Base-by-base conservation (phyloP, 2,888 invertebrate species). In the Eremobia ochroleuca region DNA sequence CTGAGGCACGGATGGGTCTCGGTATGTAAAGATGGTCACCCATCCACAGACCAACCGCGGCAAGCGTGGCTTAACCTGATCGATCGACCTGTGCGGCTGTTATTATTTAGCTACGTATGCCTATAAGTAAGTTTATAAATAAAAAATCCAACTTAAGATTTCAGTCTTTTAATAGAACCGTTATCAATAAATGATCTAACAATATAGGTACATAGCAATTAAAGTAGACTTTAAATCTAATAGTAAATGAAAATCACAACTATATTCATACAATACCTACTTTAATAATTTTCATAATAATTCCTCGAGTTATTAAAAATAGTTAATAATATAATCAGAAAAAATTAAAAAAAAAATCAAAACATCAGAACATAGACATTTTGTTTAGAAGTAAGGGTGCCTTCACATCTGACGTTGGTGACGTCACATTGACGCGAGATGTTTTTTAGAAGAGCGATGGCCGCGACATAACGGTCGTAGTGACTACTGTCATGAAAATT, bases 121-220 rank as follows among this genome's bases (percentile, higher is more conserved):
- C 43, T 43, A 11, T 40, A 40, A 15, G 4, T 15, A 43, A 43
- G 15, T 2, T 43, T 21, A 34, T 34, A 62, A 81, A 81, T 61
- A 61, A 82, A 79, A 81, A 59, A 13, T 4, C 13, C 25, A 31
- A 75, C 68, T 21, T 73, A 90, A 92, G 92, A 94, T 96, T 95
- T 96, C 96, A 96, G 96, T 96, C 96, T 96, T 96, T 96, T 96
- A 96, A 94, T 96, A 95, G 94, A 96, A 96, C 94, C 94, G 93
- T 94, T 93, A 92, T 90, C 85, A 93, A 88, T 92, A 94, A 94
- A 92, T 93, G 87, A 94, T 93, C 94, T 95, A 96, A 95, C 94
- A 93, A 92, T 93, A 89, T 90, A 91, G 88, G 90, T 92, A 93
- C 91, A 89, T 88, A 91, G 88, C 90, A 92, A 91, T 89, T 86